A percentile compares a stretch with the other conserved stretches of the same genome.
phyloP scores from a whole-genome alignment of 2,113 vertebrate genomes.

The Podarcis cretensis region DNA sequence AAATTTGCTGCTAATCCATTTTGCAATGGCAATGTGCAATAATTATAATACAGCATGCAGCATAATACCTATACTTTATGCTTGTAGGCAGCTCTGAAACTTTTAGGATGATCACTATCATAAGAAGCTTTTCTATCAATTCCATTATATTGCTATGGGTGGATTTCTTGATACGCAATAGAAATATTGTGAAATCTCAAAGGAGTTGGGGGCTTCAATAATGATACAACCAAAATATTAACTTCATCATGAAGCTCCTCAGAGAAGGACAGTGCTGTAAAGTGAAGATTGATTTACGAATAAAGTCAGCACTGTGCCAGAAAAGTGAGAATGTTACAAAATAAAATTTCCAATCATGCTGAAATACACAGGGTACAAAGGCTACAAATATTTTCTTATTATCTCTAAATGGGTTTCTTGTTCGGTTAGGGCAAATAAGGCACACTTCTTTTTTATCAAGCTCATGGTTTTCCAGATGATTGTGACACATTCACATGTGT shows the following conservation, averaged over 20 bases:
- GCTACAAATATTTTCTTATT: conserved; percentile 7
- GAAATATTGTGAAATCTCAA: neutral
- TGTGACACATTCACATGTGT: fast-evolving
- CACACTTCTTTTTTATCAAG: neutral
- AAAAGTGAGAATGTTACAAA: conserved; percentile 14
- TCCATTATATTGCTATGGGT: conserved; percentile 14
- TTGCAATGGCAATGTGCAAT: conserved; percentile 43
- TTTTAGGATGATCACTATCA: conserved; percentile 19
- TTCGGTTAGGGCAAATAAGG: neutral
- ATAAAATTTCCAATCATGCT: neutral
- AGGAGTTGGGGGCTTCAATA: conserved; percentile 24
- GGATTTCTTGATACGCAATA: conserved; percentile 13
- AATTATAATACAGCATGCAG: conserved; percentile 61
- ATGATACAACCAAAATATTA: conserved; percentile 39
- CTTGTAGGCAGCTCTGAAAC: conserved; percentile 43
- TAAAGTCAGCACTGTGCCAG: neutral
- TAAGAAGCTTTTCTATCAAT: neutral
- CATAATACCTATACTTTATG: conserved; percentile 45
- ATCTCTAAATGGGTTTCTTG: neutral
- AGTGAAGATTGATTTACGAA: neutral
- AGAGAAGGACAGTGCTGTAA: conserved; percentile 2
- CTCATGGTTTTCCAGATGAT: neutral
- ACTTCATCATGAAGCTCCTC: conserved; percentile 26
- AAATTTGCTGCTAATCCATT: conserved; percentile 40
- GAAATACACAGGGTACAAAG: neutral